A percentile compares a stretch with the other conserved stretches of the same genome.
These are phyloP conservation scores for Bucorvus abyssinicus DNA, from an alignment of 2,797 vertebrate genomes.

Conservation along the genomic window DNA sequence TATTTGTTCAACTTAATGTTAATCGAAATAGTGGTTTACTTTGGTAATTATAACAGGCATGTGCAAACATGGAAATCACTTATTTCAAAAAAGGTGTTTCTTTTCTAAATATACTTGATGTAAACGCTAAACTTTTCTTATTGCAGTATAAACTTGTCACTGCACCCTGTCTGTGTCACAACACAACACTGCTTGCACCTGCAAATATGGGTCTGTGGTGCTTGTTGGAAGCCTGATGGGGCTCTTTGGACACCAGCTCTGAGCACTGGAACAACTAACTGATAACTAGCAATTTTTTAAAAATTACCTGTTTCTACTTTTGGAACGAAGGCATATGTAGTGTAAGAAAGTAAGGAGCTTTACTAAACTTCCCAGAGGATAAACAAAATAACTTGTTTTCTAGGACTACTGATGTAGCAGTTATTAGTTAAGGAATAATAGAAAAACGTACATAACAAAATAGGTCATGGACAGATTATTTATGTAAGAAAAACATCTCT, in stretches of 20 bases:
- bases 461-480: background rate
- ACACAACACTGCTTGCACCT: background rate
- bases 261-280: background rate
- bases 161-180: background rate
- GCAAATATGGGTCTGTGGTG: background rate
- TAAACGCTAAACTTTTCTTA: background rate
- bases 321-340: background rate
- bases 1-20: slow-evolving; percentile 46
- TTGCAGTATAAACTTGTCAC: background rate
- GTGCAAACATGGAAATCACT: slow-evolving; percentile 10
- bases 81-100: slow-evolving; percentile 14
- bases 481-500: background rate
- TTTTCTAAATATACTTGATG: background rate
- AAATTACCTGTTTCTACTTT: background rate
- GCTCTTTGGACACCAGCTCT: background rate
- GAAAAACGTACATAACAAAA: background rate
- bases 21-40: background rate
- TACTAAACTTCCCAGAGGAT: background rate
- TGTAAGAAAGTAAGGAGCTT: background rate
- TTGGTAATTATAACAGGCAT: background rate
- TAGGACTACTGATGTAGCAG: background rate
- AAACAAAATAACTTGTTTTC: background rate
- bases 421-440: background rate
- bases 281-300: background rate
- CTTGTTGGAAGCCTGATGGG: background rate